Evolutionary conservation across 2,797 vertebrate genomes (phyloP).

Genomic region (Malacoctenus gilli): DNA sequence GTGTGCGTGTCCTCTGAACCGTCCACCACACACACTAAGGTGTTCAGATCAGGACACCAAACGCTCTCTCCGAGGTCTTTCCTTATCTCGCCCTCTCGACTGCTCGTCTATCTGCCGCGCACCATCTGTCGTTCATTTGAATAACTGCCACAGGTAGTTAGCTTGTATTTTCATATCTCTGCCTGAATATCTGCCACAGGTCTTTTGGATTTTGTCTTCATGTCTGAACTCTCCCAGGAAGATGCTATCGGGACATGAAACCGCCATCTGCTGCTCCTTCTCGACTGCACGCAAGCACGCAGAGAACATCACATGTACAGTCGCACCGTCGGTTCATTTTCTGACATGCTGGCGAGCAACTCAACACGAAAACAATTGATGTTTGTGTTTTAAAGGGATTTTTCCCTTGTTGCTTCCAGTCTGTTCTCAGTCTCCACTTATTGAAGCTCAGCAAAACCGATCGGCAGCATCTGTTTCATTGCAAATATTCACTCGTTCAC

Average conservation of each 20-base stretch:
- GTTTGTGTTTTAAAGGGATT: too few species aligned
- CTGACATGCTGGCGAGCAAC: neutral
- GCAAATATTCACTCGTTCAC: too few species aligned
- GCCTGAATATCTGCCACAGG: conserved; percentile 46
- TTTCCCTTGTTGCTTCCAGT: too few species aligned
- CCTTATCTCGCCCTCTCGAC: conserved; percentile 53
- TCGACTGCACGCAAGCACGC: neutral
- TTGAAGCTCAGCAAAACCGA: too few species aligned
- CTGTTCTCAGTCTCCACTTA: too few species aligned
- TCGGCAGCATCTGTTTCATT: too few species aligned
- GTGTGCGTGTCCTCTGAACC: too few species aligned
- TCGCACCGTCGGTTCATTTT: neutral
- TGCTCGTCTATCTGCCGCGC: conserved; percentile 41
- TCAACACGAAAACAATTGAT: neutral
- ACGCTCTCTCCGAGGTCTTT: conserved; percentile 15
- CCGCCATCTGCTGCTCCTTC: conserved; percentile 45
- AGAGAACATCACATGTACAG: neutral
- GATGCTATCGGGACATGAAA: conserved; percentile 52
- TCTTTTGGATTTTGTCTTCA: conserved; percentile 44
- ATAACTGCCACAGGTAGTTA: conserved; percentile 62
- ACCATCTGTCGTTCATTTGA: conserved; percentile 60
- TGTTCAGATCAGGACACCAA: conserved; percentile 40
- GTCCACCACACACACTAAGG: conserved; percentile 16
- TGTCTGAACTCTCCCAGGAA: conserved; percentile 35
- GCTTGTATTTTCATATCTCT: conserved; percentile 37